A percentile compares a stretch with the other conserved stretches of the same genome.
phyloP scores from a whole-genome alignment of 2,113 vertebrate species.

The Thunnus maccoyii region DNA sequence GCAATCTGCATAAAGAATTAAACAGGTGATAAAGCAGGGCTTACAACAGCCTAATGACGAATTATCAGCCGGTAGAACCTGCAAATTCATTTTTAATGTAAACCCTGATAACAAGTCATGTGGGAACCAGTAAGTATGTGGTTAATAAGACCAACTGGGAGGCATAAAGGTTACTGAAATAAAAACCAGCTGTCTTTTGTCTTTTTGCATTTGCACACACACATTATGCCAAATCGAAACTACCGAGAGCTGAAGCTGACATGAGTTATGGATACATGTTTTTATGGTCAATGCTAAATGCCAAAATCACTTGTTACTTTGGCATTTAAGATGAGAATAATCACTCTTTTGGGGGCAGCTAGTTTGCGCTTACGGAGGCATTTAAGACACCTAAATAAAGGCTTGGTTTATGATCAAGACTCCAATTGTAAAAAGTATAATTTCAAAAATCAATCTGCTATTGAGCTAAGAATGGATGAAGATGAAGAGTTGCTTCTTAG shows the following conservation, averaged over 20 bases:
- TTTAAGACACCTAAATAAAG: conserved; percentile 35
- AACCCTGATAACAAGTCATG: conserved; percentile 76
- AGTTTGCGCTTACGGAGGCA: background rate
- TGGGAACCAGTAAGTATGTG: conserved; percentile 57
- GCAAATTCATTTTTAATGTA: conserved; percentile 77
- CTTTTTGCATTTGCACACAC: conserved; percentile 8
- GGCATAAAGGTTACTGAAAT: conserved; percentile 74
- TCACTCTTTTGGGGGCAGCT: conserved; percentile 14
- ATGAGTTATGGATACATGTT: conserved; percentile 41
- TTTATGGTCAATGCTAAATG: conserved; percentile 44
- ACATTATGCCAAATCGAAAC: conserved; percentile 27
- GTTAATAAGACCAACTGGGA: conserved; percentile 81
- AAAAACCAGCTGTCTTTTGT: conserved; percentile 68
- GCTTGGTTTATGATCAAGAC: conserved; percentile 27
- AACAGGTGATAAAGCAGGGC: conserved; percentile 74
- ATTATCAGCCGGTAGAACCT: conserved; percentile 71
- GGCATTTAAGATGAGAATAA: conserved; percentile 38
- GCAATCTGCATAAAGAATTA: conserved; percentile 79
- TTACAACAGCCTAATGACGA: conserved; percentile 75
- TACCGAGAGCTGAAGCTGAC: conserved; percentile 19
- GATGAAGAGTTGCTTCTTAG: conserved; percentile 11
- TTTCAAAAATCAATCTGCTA: conserved; percentile 3
- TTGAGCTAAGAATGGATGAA: conserved; percentile 5
- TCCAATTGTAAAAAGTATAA: background rate
- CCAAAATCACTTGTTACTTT: conserved; percentile 58